Evolutionary conservation across 2,797 vertebrate species (phyloP).

Genomic region (Schizopygopsis pylzovi): DNA sequence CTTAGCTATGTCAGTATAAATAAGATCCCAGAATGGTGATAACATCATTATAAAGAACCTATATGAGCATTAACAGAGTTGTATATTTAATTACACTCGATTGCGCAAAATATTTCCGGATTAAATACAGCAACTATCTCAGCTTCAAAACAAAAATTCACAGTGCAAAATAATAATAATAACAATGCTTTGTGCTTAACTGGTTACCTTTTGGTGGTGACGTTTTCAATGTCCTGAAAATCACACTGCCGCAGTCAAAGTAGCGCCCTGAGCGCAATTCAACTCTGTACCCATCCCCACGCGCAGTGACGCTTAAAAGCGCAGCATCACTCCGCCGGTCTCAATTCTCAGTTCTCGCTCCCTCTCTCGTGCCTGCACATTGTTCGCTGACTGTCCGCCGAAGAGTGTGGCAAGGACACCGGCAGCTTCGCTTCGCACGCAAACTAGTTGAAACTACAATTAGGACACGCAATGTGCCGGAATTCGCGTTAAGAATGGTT

Average conservation of each 20-base stretch:
- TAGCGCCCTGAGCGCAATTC: not conserved
- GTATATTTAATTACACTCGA: not conserved
- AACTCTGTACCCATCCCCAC: not conserved
- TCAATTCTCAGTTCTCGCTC: conserved; percentile 1
- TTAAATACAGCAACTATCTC: not conserved
- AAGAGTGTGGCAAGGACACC: conserved; percentile 13
- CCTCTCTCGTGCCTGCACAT: not conserved
- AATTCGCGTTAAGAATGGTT: not conserved
- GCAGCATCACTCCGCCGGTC: conserved; percentile 15
- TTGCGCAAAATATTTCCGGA: not conserved
- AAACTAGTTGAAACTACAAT: conserved; percentile 40
- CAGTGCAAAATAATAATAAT: not conserved
- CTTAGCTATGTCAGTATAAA: not conserved
- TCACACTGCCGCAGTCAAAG: not conserved
- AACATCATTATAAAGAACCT: not conserved
- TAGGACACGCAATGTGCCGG: not conserved
- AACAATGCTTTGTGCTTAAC: not conserved
- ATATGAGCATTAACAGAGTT: not conserved
- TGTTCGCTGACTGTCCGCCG: conserved; percentile 22
- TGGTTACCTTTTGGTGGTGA: not conserved
- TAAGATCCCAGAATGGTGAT: not conserved
- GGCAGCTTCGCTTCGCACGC: not conserved
- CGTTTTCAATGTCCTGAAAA: not conserved
- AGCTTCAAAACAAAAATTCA: not conserved
- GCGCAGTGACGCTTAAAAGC: conserved; percentile 30